These are phyloP conservation scores for Stegostoma tigrinum DNA, from an alignment of 2,113 vertebrate species.

Conservation along the genomic window DNA sequence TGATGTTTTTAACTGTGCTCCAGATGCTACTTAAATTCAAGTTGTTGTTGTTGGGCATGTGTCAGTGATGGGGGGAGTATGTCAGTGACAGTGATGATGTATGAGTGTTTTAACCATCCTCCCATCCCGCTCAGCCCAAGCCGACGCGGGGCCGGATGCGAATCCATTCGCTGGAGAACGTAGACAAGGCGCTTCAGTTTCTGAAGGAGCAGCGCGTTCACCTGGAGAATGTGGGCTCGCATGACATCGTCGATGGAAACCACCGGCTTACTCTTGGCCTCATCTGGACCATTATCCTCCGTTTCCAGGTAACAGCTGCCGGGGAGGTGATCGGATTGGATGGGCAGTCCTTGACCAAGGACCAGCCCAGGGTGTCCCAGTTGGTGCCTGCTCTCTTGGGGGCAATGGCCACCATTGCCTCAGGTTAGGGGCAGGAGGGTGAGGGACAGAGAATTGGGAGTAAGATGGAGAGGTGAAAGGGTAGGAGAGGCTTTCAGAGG, in stretches of 20 bases:
- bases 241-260: slow-evolving; percentile 92
- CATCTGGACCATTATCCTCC: slow-evolving; percentile 92
- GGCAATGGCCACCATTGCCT: not conserved
- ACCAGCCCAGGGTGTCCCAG: not conserved
- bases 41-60: not conserved
- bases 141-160: slow-evolving; percentile 86
- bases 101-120: not conserved
- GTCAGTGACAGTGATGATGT: not conserved
- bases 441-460: not conserved
- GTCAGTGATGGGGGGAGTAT: not conserved
- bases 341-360: not conserved
- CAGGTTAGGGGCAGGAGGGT: not conserved
- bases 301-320: slow-evolving; percentile 73
- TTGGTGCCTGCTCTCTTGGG: not conserved
- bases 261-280: slow-evolving; percentile 85
- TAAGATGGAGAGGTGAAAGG: not conserved
- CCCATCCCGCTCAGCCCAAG: slow-evolving; percentile 54
- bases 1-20: too few relatives aligned
- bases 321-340: not conserved
- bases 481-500: not conserved
- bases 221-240: slow-evolving; percentile 89
- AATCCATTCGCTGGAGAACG: slow-evolving; percentile 92
- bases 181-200: slow-evolving; percentile 91
- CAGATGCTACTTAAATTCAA: too few relatives aligned
- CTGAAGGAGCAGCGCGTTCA: slow-evolving; percentile 92